phyloP scores from a whole-genome alignment of 53 echinoderm and acorn worm species.

The Paelopatides confundens region DNA sequence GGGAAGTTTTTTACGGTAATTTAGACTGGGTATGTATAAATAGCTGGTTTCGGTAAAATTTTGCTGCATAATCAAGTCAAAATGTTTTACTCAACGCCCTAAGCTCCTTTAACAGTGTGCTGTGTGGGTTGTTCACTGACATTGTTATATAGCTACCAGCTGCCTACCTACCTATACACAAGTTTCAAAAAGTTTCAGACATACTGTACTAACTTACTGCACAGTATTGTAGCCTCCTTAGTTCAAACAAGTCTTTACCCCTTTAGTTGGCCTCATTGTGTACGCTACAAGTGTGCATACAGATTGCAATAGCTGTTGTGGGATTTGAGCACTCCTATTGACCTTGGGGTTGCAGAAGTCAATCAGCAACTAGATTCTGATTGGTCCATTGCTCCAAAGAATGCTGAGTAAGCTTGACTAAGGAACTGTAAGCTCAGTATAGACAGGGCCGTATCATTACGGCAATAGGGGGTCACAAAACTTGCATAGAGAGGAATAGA shows the following conservation, averaged over 20 bases:
- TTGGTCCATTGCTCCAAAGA: constrained; percentile 43
- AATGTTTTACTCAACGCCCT: too few species aligned
- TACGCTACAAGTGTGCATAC: constrained; percentile 41
- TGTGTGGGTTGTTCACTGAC: background rate
- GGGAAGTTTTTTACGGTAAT: too few species aligned
- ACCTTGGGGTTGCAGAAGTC: constrained; percentile 51
- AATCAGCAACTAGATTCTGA: constrained; percentile 17
- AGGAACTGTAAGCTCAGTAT: constrained; percentile 30
- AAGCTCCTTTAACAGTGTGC: background rate
- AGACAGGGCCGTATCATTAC: constrained; percentile 45
- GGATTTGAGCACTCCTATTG: constrained; percentile 41
- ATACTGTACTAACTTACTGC: background rate
- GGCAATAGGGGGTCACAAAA: constrained; percentile 24
- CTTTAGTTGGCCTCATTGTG: constrained; percentile 45
- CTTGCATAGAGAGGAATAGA: constrained; percentile 1
- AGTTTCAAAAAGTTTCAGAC: background rate
- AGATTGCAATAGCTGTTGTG: constrained; percentile 27
- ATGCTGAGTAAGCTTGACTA: constrained; percentile 41
- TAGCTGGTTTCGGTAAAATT: too few species aligned
- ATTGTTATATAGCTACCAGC: background rate
- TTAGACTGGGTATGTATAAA: too few species aligned
- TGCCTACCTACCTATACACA: background rate
- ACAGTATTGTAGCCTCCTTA: background rate
- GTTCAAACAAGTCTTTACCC: constrained; percentile 25
- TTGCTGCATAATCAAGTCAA: too few species aligned